phyloP scores from a whole-genome alignment of 2,797 vertebrate species.

The Petrocephalus sullivani region DNA sequence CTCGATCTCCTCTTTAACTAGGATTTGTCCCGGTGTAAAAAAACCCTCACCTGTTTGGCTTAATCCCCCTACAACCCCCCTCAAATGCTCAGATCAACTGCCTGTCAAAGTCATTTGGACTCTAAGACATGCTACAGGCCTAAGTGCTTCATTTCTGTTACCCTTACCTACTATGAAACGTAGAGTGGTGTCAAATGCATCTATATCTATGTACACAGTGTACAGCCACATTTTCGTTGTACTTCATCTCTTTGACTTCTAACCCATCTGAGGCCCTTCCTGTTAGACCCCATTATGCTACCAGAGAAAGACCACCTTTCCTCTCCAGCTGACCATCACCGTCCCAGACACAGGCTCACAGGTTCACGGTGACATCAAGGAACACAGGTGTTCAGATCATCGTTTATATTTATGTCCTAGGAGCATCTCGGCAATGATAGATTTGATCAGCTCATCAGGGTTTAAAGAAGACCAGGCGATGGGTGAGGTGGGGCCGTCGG shows the following conservation, averaged over 20 bases:
- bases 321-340: background rate
- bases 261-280: background rate
- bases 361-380: background rate
- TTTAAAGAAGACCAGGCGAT: background rate
- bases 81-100: background rate
- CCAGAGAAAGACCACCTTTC: background rate
- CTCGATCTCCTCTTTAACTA: constrained; percentile 57
- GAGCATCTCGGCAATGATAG: background rate
- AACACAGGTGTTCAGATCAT: background rate
- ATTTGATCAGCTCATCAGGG: constrained; percentile 26
- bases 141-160: background rate
- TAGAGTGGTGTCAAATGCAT: background rate
- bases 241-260: background rate
- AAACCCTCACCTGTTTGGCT: background rate
- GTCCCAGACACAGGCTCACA: background rate
- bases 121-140: background rate
- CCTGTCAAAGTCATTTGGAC: background rate
- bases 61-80: background rate
- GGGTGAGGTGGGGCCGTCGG: background rate
- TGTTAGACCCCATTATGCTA: background rate
- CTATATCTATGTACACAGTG: background rate
- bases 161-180: constrained; percentile 21
- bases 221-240: background rate
- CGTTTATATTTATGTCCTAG: background rate
- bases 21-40: background rate